Conservation (phyloP, 1,140 invertebrate species). For the Manduca sexta region DNA sequence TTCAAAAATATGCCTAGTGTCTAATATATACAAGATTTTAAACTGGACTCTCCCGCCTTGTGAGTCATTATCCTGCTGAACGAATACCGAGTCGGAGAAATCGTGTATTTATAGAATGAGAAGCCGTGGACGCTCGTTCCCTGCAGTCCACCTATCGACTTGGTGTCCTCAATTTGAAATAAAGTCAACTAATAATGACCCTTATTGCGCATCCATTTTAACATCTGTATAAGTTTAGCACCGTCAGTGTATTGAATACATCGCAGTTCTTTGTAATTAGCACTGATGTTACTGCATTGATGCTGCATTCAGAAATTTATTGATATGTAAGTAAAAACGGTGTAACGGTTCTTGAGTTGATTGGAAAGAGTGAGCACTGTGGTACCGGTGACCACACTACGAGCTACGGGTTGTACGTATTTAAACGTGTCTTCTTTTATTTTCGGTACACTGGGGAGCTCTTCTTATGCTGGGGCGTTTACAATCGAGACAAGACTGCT, state of each 20-base stretch:
- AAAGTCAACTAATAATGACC: not conserved
- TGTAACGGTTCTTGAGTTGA: too few relatives aligned
- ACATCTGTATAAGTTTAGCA: too few relatives aligned
- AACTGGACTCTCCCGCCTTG: conserved; percentile 5
- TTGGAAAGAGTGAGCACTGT: too few relatives aligned
- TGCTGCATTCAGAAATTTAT: too few relatives aligned
- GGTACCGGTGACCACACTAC: too few relatives aligned
- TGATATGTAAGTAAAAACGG: too few relatives aligned
- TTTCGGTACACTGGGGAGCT: too few relatives aligned
- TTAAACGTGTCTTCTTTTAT: too few relatives aligned
- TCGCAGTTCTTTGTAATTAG: too few relatives aligned
- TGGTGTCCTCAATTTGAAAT: conserved; percentile 13
- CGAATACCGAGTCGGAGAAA: conserved; percentile 61
- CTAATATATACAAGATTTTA: conserved; percentile 1
- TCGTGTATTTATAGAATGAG: conserved; percentile 61
- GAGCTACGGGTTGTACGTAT: too few relatives aligned
- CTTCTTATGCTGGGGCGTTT: too few relatives aligned
- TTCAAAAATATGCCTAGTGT: not conserved
- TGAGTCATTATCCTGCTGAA: conserved; percentile 69
- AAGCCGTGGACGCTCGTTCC: conserved; percentile 35
- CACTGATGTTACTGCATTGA: too few relatives aligned
- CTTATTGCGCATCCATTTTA: not conserved
- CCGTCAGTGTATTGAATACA: not conserved
- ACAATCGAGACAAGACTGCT: conserved; percentile 10
- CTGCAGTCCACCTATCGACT: conserved; percentile 29